Evolutionary conservation across 2,888 invertebrate genomes (phyloP).

Genomic region (Ochropleura leucogaster): DNA sequence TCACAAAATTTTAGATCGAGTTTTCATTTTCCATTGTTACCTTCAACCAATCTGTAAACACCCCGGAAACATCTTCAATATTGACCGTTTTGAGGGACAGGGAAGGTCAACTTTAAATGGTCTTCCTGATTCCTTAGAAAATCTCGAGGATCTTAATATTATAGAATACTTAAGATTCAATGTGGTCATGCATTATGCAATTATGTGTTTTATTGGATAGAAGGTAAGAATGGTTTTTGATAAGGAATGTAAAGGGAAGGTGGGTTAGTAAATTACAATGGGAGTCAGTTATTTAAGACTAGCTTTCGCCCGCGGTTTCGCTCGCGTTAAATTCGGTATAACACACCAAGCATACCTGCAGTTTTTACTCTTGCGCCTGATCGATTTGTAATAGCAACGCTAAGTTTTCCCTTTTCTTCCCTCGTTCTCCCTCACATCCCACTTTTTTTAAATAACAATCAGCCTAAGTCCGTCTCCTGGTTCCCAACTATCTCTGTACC

Average conservation of each 20-base stretch:
- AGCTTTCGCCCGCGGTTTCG: no score
- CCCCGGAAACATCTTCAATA: slow-evolving; percentile 31
- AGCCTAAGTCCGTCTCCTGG: no score
- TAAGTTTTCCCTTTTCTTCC: no score
- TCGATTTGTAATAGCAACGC: no score
- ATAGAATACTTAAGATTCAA: slow-evolving; percentile 72
- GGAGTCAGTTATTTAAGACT: slow-evolving; percentile 37
- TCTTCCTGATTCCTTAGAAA: slow-evolving; percentile 67
- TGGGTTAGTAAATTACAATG: slow-evolving; percentile 50
- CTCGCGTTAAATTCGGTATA: no score
- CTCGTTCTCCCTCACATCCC: no score
- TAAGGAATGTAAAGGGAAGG: slow-evolving; percentile 2
- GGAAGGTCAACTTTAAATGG: slow-evolving; percentile 43
- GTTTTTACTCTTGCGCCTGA: no score
- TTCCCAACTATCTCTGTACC: no score
- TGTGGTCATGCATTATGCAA: slow-evolving; percentile 40
- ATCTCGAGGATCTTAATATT: slow-evolving; percentile 73
- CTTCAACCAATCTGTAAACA: slow-evolving; percentile 63
- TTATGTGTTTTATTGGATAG: slow-evolving; percentile 42
- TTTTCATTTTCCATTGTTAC: no score
- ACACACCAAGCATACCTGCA: no score
- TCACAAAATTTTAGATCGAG: no score
- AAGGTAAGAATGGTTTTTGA: slow-evolving; percentile 44
- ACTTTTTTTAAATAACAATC: no score
- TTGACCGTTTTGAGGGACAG: slow-evolving; percentile 16